Evolutionary conservation across 2,888 invertebrate genomes (phyloP).

Genomic region (Chymomyza procnemis): DNA sequence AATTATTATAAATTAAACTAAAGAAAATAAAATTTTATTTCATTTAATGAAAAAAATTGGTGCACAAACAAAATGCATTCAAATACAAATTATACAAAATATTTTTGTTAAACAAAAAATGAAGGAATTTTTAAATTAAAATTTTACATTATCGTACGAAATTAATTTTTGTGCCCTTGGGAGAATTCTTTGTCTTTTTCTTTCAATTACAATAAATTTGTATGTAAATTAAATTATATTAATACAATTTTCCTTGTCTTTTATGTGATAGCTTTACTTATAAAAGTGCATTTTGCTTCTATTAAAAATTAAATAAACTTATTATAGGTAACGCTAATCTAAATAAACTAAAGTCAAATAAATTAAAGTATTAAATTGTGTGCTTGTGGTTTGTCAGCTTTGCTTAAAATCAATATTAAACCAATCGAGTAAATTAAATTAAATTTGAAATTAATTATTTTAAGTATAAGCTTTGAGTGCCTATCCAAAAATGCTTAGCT

Average conservation of each 20-base stretch:
- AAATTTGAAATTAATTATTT: background rate
- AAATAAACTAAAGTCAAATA: conserved; percentile 55
- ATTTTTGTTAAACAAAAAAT: conserved; percentile 66
- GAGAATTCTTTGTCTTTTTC: conserved; percentile 74
- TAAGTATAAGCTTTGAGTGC: conserved; percentile 44
- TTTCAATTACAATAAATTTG: conserved; percentile 3
- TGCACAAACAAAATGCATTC: conserved; percentile 29
- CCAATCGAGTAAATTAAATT: conserved; percentile 6
- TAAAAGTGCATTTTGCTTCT: conserved; percentile 48
- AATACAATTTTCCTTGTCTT: conserved; percentile 58
- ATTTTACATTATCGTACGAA: conserved; percentile 38
- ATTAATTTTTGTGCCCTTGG: conserved; percentile 68
- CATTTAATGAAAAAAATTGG: conserved; percentile 66
- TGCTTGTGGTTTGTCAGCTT: conserved; percentile 59
- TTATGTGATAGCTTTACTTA: conserved; percentile 34
- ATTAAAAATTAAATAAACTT: conserved; percentile 29
- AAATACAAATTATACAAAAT: conserved; percentile 30
- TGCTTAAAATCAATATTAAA: conserved; percentile 51
- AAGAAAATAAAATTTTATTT: conserved; percentile 58
- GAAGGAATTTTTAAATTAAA: conserved; percentile 33
- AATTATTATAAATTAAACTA: conserved; percentile 6
- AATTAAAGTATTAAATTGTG: conserved; percentile 34
- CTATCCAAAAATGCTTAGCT: conserved; percentile 49
- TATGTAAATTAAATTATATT: conserved; percentile 52
- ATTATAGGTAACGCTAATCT: too few species aligned